A percentile compares a stretch with the other conserved stretches of the same genome.
Conservation (phyloP, 2,888 invertebrate species). For the Carabus problematicus region DNA sequence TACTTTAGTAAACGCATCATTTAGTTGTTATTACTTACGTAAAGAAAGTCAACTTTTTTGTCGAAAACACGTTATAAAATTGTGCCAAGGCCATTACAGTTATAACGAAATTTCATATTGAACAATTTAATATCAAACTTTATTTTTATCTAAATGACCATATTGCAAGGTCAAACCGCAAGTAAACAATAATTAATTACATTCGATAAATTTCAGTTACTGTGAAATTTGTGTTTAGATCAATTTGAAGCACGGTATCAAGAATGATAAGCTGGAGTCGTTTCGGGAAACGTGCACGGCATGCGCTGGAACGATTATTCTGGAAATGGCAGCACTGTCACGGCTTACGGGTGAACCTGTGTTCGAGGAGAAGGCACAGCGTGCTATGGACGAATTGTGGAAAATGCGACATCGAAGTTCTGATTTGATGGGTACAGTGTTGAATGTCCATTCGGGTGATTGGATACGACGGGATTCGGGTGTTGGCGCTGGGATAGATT, state of each 20-base stretch:
- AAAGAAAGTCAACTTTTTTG: too few relatives aligned
- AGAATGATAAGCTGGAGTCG: constrained; percentile 73
- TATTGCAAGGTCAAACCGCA: too few relatives aligned
- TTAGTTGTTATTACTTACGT: too few relatives aligned
- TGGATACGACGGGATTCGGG: constrained; percentile 97
- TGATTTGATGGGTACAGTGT: constrained; percentile 96
- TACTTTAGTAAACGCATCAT: too few relatives aligned
- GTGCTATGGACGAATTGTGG: constrained; percentile 97
- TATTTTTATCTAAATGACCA: too few relatives aligned
- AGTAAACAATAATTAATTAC: too few relatives aligned
- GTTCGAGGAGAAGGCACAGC: constrained; percentile 93
- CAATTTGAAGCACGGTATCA: constrained; percentile 84
- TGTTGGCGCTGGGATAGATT: constrained; percentile 99
- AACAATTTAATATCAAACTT: too few relatives aligned
- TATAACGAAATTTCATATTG: too few relatives aligned
- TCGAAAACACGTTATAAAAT: too few relatives aligned
- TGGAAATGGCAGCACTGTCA: constrained; percentile 96
- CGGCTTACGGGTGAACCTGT: constrained; percentile 89
- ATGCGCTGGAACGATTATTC: constrained; percentile 96
- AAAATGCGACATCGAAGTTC: constrained; percentile 86
- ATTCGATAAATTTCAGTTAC: too few relatives aligned
- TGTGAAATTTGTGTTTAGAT: constrained; percentile 62
- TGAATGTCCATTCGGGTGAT: constrained; percentile 97
- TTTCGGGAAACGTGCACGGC: constrained; percentile 95
- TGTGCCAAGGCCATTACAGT: too few relatives aligned